Base-by-base conservation (phyloP, 2,113 vertebrate genomes). In the Pangasianodon gigas region DNA sequence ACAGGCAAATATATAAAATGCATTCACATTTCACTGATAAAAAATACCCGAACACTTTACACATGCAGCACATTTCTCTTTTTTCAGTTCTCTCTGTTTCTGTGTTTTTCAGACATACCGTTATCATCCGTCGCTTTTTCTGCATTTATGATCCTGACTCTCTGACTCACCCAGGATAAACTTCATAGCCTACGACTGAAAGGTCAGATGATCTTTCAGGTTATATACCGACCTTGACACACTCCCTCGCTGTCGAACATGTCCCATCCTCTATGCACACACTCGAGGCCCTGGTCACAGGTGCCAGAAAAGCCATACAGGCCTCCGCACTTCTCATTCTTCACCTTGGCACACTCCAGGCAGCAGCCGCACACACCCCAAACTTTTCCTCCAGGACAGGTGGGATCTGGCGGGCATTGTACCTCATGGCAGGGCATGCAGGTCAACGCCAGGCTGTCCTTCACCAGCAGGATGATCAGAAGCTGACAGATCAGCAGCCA, bases 211-310 rank as follows among this genome's bases (percentile, higher is more conserved):
- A 62, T 26, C 6, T 9, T 41, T 16, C n/a, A 32, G n/a, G 4
- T 37, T 14, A 37, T 32, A 58, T 75, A 87, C 85, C 7, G 52
- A 87, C 86, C 86, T 58, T 46, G 6, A 60, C 86, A 77, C n/a
- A 58, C 26, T 87, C 86, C 71, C 3, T 4, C 21, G 0, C 10
- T 58, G 32, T 19, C 5, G 21, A 48, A 46, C 37, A 0, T 2
- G 26, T 26, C 1, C 5, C 0, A 1, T 48, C 11, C 5, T 2
- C 37, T 44, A 7, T 26, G 4, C 37, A 56, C 69, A 44, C 85
- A 87, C 11, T 9, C 4, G 3, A 87, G 85, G 37, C 85, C 85
- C 85, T 87, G 13, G 13, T 87, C 85, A 44, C 85, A 87, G 2
- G 2, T 46, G 2, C 52, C 69, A 2, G 2, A 44, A 0, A 16